Percentiles rank a stretch among this genome's conserved stretches.
Conservation (phyloP, 2,797 vertebrate genomes). For the Cephalopachus bancanus region DNA sequence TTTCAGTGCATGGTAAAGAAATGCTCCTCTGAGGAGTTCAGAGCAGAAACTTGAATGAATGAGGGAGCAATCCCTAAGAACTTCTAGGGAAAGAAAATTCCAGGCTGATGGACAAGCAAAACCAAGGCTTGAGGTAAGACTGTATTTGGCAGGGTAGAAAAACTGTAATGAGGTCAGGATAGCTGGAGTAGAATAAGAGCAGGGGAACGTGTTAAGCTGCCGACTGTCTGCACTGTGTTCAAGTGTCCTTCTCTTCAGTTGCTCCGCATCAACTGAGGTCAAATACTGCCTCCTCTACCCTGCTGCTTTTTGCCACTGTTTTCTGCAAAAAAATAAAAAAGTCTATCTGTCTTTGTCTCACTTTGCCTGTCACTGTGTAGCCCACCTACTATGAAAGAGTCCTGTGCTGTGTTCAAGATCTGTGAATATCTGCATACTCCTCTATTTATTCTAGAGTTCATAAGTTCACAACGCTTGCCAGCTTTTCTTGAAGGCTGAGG, state of each 20-base stretch:
- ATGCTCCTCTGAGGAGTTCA: constrained; percentile 18
- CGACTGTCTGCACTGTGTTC: background rate
- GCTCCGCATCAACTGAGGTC: background rate
- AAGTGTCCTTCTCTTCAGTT: background rate
- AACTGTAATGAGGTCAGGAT: background rate
- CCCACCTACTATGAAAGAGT: background rate
- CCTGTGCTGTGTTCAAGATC: background rate
- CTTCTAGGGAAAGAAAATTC: background rate
- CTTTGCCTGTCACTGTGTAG: background rate
- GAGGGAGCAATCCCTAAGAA: background rate
- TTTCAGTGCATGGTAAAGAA: background rate
- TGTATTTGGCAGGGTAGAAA: background rate
- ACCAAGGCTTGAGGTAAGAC: constrained; percentile 24
- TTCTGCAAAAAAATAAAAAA: background rate
- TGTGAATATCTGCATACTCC: background rate
- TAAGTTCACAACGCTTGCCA: background rate
- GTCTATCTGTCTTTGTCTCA: background rate
- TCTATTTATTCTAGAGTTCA: background rate
- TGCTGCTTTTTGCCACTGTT: background rate
- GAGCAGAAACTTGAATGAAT: constrained; percentile 21
- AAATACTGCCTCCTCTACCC: background rate
- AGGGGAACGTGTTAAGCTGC: background rate
- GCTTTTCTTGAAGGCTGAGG: background rate
- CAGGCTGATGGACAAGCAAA: constrained; percentile 16
- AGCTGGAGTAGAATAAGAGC: background rate